A percentile compares a stretch with the other conserved stretches of the same genome.
phyloP scores from a whole-genome alignment of 2,888 invertebrate species.

The Lepidocyrtinus sp. region DNA sequence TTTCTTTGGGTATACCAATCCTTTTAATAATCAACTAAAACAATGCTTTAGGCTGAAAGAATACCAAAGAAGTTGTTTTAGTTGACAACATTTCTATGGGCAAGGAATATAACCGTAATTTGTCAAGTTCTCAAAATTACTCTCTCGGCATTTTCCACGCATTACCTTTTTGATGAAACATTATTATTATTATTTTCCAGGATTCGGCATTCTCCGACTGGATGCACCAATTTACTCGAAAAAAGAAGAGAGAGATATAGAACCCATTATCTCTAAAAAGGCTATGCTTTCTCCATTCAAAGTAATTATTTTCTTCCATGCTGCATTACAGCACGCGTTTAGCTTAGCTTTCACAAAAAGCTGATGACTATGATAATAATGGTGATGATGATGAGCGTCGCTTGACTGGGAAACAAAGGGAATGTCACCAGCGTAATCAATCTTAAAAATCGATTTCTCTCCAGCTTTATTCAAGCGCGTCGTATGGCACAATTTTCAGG shows the following conservation, averaged over 20 bases:
- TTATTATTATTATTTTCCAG: neutral
- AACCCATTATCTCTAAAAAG: neutral
- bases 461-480: neutral
- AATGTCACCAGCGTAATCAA: conserved; percentile 52
- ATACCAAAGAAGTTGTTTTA: neutral
- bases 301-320: conserved; percentile 7
- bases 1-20: too few relatives aligned
- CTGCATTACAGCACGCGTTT: neutral
- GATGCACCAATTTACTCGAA: neutral
- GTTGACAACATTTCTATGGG: neutral
- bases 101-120: neutral
- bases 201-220: neutral
- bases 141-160: neutral
- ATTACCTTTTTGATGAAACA: neutral
- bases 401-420: conserved; percentile 41
- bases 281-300: neutral
- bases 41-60: too few relatives aligned
- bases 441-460: conserved; percentile 51
- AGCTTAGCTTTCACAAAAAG: conserved; percentile 1
- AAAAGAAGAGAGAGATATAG: neutral
- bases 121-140: conserved; percentile 2
- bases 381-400: conserved; percentile 35
- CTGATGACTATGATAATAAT: conserved; percentile 19
- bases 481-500: neutral
- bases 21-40: too few relatives aligned